phyloP scores from a whole-genome alignment of 2,113 vertebrate species.

The Hassar affinis region DNA sequence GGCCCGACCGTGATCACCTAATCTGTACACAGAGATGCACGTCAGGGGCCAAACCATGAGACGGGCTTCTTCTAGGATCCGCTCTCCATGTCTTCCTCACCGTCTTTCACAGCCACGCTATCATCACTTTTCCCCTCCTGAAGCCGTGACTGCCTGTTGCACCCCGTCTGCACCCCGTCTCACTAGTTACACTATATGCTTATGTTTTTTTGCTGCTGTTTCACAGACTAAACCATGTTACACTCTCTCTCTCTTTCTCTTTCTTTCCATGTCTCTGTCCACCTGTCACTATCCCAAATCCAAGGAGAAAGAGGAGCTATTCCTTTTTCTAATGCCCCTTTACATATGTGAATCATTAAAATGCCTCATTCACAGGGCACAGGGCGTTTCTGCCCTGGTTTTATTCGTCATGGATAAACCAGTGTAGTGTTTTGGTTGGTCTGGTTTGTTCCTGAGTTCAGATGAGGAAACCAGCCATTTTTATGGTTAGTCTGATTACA shows the following conservation, averaged over 20 bases:
- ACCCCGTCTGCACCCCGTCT: slow-evolving; percentile 25
- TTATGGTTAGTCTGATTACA: background rate
- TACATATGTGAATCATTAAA: slow-evolving; percentile 34
- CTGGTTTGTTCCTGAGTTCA: background rate
- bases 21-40: slow-evolving; percentile 56
- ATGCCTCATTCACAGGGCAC: slow-evolving; percentile 25
- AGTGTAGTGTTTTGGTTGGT: background rate
- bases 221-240: slow-evolving; percentile 24
- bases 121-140: slow-evolving; percentile 14
- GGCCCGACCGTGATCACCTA: slow-evolving; percentile 96
- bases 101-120: slow-evolving; percentile 23
- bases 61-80: slow-evolving; percentile 19
- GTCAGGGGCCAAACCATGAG: slow-evolving; percentile 67
- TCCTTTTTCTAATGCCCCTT: slow-evolving; percentile 30
- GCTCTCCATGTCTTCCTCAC: slow-evolving; percentile 37
- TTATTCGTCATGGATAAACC: background rate
- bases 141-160: background rate
- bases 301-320: background rate
- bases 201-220: slow-evolving; percentile 42
- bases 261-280: background rate
- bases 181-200: slow-evolving; percentile 34
- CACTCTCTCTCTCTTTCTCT: too few relatives aligned
- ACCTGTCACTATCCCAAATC: background rate
- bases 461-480: background rate
- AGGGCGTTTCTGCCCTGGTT: slow-evolving; percentile 17